Evolutionary conservation across 2,888 invertebrate species (phyloP).

Genomic region (Euplexia lucipara): DNA sequence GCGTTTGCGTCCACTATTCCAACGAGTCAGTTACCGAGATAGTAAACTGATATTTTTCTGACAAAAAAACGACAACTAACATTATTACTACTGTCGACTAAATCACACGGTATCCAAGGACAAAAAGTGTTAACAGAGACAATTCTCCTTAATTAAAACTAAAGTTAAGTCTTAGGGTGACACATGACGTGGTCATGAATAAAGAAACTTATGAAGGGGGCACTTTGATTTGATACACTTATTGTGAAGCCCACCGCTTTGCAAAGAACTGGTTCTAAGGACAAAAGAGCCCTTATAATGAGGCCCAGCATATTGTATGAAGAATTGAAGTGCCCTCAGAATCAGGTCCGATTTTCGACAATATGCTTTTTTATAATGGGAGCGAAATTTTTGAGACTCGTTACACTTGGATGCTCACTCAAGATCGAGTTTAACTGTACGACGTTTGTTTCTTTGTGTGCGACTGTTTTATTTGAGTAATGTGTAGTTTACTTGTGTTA

Average conservation of each 20-base stretch:
- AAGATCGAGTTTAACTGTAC: slow-evolving; percentile 64
- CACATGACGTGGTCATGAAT: slow-evolving; percentile 84
- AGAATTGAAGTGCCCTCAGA: slow-evolving; percentile 87
- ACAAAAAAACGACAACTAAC: slow-evolving; percentile 12
- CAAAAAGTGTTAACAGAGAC: slow-evolving; percentile 67
- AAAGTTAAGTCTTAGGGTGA: slow-evolving; percentile 81
- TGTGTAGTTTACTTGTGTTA: slow-evolving; percentile 25
- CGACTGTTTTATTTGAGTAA: slow-evolving; percentile 34
- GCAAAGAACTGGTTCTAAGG: slow-evolving; percentile 89
- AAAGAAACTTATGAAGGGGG: slow-evolving; percentile 84
- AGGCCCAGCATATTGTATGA: slow-evolving; percentile 88
- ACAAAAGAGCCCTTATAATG: slow-evolving; percentile 90
- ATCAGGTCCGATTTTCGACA: slow-evolving; percentile 81
- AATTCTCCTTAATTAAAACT: slow-evolving; percentile 82
- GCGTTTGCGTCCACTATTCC: too few relatives aligned
- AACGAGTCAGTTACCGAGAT: too few relatives aligned
- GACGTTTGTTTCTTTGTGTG: slow-evolving; percentile 56
- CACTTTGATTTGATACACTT: slow-evolving; percentile 89
- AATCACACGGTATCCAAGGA: slow-evolving; percentile 36
- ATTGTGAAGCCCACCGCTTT: slow-evolving; percentile 78
- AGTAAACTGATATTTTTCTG: slow-evolving; percentile 12
- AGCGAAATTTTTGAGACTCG: slow-evolving; percentile 70
- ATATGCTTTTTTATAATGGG: slow-evolving; percentile 86
- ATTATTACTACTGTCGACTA: slow-evolving; percentile 15
- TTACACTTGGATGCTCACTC: slow-evolving; percentile 68